Conservation (phyloP, 2,888 invertebrate species). For the Podotricha telesiphe region DNA sequence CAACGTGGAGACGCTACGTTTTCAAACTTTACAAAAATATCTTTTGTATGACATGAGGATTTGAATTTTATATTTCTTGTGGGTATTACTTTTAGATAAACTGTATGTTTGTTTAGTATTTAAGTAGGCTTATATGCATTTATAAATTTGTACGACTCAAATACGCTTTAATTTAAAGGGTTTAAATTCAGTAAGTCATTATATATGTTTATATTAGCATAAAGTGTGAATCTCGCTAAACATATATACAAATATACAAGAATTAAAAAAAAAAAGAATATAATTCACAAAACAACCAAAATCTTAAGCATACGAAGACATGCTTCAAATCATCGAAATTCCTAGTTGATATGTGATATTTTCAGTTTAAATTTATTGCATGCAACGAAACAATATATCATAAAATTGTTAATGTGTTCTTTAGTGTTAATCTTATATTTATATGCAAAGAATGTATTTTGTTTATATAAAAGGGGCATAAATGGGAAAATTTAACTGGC, state of each 20-base stretch:
- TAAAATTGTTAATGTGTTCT: no score
- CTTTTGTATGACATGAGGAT: constrained; percentile 3
- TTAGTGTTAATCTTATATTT: no score
- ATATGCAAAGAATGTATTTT: no score
- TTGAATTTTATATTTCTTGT: background rate
- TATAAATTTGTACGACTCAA: background rate
- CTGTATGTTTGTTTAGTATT: background rate
- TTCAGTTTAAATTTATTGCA: background rate
- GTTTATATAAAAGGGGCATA: no score
- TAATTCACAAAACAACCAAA: background rate
- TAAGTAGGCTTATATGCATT: background rate
- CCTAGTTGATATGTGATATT: background rate
- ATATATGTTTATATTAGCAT: no score
- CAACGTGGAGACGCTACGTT: constrained; percentile 32
- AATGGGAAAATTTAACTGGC: no score
- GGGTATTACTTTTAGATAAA: background rate
- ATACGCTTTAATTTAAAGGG: background rate
- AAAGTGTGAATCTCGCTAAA: no score
- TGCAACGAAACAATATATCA: no score
- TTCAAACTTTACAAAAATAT: constrained; percentile 26
- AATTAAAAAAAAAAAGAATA: background rate
- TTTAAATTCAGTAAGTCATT: background rate
- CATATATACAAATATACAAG: background rate
- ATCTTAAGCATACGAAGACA: background rate
- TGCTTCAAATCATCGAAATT: background rate